phyloP scores from a whole-genome alignment of 2,113 vertebrate genomes.

The Oxyura jamaicensis region DNA sequence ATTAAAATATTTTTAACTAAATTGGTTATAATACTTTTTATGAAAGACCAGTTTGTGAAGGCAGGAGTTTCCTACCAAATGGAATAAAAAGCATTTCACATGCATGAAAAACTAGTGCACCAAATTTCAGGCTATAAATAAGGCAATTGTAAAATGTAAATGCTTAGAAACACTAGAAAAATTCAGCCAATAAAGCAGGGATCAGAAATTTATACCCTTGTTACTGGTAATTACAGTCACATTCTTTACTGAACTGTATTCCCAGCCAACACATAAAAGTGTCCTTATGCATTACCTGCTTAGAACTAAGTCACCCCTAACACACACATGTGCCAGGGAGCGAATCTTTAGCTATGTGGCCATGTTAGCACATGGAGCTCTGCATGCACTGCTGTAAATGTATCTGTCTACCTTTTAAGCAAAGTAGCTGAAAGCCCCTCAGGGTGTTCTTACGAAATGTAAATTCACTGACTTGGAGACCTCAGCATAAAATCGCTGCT shows the following conservation, averaged over 20 bases:
- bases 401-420: constrained; percentile 68
- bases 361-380: constrained; percentile 8
- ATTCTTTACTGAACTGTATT: constrained; percentile 59
- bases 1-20: constrained; percentile 24
- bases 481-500: constrained; percentile 62
- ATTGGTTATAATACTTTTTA: not conserved
- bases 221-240: constrained; percentile 69
- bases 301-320: constrained; percentile 25
- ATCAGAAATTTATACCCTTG: constrained; percentile 67
- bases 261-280: constrained; percentile 64
- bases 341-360: not conserved
- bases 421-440: constrained; percentile 65
- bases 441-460: constrained; percentile 72
- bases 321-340: constrained; percentile 30
- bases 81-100: constrained; percentile 52
- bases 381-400: constrained; percentile 34
- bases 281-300: constrained; percentile 52
- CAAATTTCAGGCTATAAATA: constrained; percentile 62
- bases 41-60: not conserved
- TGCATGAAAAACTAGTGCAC: constrained; percentile 42
- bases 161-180: constrained; percentile 53
- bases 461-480: constrained; percentile 71
- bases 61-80: not conserved
- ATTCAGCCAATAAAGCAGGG: constrained; percentile 52
- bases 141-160: constrained; percentile 61